phyloP scores from a whole-genome alignment of 2,888 invertebrate genomes.

The Apocheima hispidaria region DNA sequence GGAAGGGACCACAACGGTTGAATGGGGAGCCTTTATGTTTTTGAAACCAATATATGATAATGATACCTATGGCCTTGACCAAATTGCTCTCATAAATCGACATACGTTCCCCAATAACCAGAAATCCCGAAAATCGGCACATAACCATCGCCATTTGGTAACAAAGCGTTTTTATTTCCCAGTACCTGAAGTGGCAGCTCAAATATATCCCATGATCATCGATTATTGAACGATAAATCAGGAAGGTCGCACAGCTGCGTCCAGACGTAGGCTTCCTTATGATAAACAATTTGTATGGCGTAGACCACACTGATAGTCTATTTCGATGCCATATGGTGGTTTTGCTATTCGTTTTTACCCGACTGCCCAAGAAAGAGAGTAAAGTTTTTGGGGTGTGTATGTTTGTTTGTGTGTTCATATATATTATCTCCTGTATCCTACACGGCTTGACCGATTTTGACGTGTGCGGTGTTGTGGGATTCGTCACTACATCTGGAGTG shows the following conservation, averaged over 20 bases:
- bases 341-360: constrained; percentile 15
- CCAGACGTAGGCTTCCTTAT: constrained; percentile 6
- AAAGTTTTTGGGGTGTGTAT: no score
- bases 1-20: no score
- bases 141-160: not conserved
- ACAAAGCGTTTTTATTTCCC: constrained; percentile 16
- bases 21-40: no score
- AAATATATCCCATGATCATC: constrained; percentile 22
- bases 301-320: not conserved
- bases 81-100: constrained; percentile 4
- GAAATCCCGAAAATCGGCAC: constrained; percentile 8
- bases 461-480: no score
- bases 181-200: constrained; percentile 1
- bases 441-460: no score
- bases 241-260: constrained; percentile 12
- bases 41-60: no score
- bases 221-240: constrained; percentile 26
- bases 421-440: no score
- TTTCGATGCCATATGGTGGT: constrained; percentile 3
- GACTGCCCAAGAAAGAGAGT: no score
- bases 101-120: not conserved
- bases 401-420: no score
- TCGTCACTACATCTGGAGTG: no score
- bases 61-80: not conserved
- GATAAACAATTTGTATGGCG: constrained; percentile 13